phyloP scores from a whole-genome alignment of 2,113 vertebrate species.

The Lipotes vexillifer region DNA sequence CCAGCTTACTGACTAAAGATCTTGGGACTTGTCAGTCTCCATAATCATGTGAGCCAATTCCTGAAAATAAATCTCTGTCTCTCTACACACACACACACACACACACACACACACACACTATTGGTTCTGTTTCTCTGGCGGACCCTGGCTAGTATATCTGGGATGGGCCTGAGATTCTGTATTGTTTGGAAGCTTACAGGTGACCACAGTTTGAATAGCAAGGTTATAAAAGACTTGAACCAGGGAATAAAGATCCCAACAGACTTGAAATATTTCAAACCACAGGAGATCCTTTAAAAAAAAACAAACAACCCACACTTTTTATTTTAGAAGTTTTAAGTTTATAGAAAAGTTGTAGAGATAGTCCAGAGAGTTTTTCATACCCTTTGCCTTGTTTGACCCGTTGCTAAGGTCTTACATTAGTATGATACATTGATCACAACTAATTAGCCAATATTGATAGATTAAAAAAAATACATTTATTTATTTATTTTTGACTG shows the following conservation, averaged over 20 bases:
- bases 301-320: background rate
- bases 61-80: too few species aligned
- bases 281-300: background rate
- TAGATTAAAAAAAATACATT: too few species aligned
- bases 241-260: background rate
- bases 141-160: background rate
- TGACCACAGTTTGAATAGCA: background rate
- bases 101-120: background rate
- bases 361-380: background rate
- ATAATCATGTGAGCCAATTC: too few species aligned
- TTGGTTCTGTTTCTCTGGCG: background rate
- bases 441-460: background rate
- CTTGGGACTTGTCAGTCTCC: too few species aligned
- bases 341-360: background rate
- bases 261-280: background rate
- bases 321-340: conserved; percentile 16
- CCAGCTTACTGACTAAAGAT: too few species aligned
- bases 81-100: too few species aligned
- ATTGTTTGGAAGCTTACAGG: background rate
- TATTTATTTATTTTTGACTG: too few species aligned
- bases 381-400: background rate
- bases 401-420: background rate
- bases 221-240: background rate
- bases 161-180: background rate
- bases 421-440: background rate